Evolutionary conservation across 2,113 vertebrate genomes (phyloP).

Genomic region (Catharus bicknelli): DNA sequence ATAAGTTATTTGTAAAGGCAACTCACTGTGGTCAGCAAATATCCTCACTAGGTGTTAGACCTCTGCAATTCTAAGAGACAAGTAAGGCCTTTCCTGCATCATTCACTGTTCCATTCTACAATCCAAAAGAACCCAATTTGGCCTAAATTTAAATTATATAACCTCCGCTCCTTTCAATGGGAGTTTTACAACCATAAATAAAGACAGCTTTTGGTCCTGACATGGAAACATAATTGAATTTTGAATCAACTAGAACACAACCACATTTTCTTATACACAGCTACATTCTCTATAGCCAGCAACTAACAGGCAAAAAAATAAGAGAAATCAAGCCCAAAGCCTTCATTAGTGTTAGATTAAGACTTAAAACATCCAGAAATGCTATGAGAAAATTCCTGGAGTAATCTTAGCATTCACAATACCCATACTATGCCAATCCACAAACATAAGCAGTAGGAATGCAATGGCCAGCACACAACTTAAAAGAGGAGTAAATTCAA

Average conservation of each 20-base stretch:
- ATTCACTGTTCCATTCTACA: neutral
- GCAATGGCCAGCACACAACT: neutral
- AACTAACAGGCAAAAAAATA: neutral
- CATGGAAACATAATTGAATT: neutral
- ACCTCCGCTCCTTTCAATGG: neutral
- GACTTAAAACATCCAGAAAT: neutral
- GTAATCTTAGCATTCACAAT: neutral
- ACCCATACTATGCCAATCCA: neutral
- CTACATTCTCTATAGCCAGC: neutral
- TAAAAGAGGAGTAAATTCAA: neutral
- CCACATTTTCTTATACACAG: neutral
- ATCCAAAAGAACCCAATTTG: neutral
- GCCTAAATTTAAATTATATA: slow-evolving; percentile 38
- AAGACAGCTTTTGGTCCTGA: slow-evolving; percentile 13
- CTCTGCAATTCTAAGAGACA: neutral
- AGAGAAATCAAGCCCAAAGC: neutral
- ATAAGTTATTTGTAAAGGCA: neutral
- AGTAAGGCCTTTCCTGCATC: neutral
- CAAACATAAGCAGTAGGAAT: neutral
- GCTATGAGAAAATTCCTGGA: neutral
- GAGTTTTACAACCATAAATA: slow-evolving; percentile 23
- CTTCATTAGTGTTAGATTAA: neutral
- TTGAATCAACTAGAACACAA: neutral
- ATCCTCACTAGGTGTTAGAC: neutral
- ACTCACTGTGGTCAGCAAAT: neutral